Percentiles rank a stretch among this genome's conserved stretches.
Evolutionary conservation across 64 coral and sea anemone species (phyloP).

Genomic region (Porites australiensis): DNA sequence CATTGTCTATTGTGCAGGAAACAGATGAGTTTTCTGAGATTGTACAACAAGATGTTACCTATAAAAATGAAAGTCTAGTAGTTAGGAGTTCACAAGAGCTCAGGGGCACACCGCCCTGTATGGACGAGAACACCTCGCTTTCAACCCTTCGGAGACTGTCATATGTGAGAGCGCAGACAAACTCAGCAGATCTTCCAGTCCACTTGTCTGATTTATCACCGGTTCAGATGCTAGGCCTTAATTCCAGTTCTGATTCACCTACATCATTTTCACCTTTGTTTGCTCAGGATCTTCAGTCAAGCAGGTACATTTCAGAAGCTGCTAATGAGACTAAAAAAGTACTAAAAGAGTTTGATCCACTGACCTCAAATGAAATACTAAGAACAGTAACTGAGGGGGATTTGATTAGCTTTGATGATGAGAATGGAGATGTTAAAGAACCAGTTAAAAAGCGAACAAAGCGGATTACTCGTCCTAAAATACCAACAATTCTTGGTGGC

Average conservation of each 20-base stretch:
- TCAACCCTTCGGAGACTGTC: conserved; percentile 72
- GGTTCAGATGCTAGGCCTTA: background rate
- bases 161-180: conserved; percentile 90
- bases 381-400: conserved; percentile 39
- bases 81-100: conserved; percentile 12
- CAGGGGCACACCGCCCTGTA: conserved; percentile 13
- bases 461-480: conserved; percentile 75
- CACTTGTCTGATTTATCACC: background rate
- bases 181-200: conserved; percentile 53
- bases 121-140: conserved; percentile 18
- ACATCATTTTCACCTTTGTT: background rate
- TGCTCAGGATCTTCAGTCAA: background rate
- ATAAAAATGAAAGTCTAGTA: conserved; percentile 27
- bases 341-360: conserved; percentile 59
- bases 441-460: conserved; percentile 73
- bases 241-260: conserved; percentile 11
- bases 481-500: conserved; percentile 84
- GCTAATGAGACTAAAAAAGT: conserved; percentile 17
- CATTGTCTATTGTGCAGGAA: conserved; percentile 86
- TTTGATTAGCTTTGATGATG: conserved; percentile 69
- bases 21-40: conserved; percentile 70
- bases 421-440: conserved; percentile 25
- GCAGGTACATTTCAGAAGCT: background rate
- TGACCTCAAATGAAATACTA: conserved; percentile 10
- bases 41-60: conserved; percentile 17